Percentiles rank a stretch among this genome's conserved stretches.
These are phyloP conservation scores for Callospermophilus lateralis DNA, from an alignment of 2,113 vertebrate species.

Conservation along the genomic window DNA sequence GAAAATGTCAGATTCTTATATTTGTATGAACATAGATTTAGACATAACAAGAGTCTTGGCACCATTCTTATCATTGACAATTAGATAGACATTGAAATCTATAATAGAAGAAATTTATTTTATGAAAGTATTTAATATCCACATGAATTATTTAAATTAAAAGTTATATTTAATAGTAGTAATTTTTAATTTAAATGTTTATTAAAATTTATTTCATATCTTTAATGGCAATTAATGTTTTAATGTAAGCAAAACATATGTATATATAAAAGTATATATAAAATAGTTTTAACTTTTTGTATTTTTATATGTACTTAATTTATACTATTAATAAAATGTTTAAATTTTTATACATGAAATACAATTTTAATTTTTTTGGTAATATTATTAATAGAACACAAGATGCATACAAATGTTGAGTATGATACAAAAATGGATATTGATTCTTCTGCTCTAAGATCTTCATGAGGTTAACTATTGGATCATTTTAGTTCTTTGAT, in stretches of 20 bases:
- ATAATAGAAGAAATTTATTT: background rate
- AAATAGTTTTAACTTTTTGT: background rate
- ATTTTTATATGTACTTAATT: background rate
- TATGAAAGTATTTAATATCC: slow-evolving; percentile 1
- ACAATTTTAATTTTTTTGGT: background rate
- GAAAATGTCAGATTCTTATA: slow-evolving; percentile 16
- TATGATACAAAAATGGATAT: background rate
- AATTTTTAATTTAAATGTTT: background rate
- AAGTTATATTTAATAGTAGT: background rate
- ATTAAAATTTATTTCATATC: background rate
- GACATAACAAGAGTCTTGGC: background rate
- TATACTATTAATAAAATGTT: background rate
- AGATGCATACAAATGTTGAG: background rate
- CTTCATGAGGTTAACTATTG: background rate
- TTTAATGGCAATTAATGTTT: background rate
- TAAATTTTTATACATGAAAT: background rate
- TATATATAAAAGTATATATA: background rate
- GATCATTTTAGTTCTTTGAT: background rate
- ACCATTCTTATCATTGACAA: background rate
- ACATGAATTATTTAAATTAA: background rate
- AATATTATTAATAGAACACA: background rate
- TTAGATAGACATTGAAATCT: background rate
- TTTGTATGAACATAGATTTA: background rate
- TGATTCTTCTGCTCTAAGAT: background rate
- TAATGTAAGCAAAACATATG: background rate